phyloP scores from a whole-genome alignment of 2,888 invertebrate species.

The Sminthurinus aureus region DNA sequence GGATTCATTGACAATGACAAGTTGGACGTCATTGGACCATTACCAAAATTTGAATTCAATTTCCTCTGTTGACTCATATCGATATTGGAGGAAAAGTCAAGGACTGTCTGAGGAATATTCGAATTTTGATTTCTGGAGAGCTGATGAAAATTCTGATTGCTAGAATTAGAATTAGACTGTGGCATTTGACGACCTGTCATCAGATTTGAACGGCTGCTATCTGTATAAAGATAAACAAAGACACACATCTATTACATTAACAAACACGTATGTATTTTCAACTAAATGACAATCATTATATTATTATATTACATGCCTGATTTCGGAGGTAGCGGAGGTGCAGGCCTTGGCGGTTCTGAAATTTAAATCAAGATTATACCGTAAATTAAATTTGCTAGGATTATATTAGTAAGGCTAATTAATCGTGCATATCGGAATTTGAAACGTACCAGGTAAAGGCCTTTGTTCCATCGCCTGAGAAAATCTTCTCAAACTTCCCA shows the following conservation, averaged over 20 bases:
- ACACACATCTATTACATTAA: too few species aligned
- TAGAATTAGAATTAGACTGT: not conserved
- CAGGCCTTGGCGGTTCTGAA: constrained; percentile 63
- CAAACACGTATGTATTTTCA: too few species aligned
- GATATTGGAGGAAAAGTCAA: constrained; percentile 50
- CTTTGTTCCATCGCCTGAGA: constrained; percentile 63
- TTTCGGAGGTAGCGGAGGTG: constrained; percentile 49
- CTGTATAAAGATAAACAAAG: too few species aligned
- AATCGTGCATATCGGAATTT: too few species aligned
- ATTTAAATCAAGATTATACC: too few species aligned
- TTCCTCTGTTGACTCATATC: not conserved
- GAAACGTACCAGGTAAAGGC: constrained; percentile 66
- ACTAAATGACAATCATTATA: too few species aligned
- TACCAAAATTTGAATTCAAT: not conserved
- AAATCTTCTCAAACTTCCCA: constrained; percentile 65
- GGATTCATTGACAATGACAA: not conserved
- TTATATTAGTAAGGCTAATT: too few species aligned
- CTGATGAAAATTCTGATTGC: constrained; percentile 1
- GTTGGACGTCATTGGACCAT: not conserved
- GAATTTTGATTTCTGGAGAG: not conserved
- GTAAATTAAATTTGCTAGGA: too few species aligned
- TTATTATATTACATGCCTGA: not conserved
- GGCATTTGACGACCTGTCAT: not conserved
- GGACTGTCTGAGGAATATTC: constrained; percentile 56
- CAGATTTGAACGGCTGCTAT: not conserved